A percentile compares a stretch with the other conserved stretches of the same genome.
Evolutionary conservation across 2,113 vertebrate genomes (phyloP).

Genomic region (Polyodon spathula): DNA sequence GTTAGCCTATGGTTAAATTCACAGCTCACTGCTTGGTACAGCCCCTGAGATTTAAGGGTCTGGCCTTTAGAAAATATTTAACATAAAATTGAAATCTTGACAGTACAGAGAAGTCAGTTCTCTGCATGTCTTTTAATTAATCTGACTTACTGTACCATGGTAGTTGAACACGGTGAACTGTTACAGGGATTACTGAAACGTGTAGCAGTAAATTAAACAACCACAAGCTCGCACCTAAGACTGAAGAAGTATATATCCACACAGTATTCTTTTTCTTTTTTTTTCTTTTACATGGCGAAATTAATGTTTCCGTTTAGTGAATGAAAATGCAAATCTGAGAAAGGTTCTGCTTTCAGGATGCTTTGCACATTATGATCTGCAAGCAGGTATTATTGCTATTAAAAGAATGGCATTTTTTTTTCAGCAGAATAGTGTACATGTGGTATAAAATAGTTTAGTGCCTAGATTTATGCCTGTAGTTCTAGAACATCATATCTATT

Average conservation of each 20-base stretch:
- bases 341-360: conserved; percentile 8
- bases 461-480: neutral
- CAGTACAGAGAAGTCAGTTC: conserved; percentile 69
- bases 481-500: conserved; percentile 9
- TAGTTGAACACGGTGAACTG: conserved; percentile 59
- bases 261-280: conserved; percentile 10
- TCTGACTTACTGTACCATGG: conserved; percentile 62
- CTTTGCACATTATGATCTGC: conserved; percentile 18
- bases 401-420: conserved; percentile 6
- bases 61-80: conserved; percentile 90
- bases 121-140: conserved; percentile 76
- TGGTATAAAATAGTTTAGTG: conserved; percentile 7
- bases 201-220: conserved; percentile 62
- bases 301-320: conserved; percentile 18
- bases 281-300: neutral
- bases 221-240: conserved; percentile 40
- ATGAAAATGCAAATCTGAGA: conserved; percentile 29
- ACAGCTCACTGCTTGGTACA: conserved; percentile 74
- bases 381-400: conserved; percentile 18
- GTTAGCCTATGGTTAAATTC: conserved; percentile 85
- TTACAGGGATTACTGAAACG: conserved; percentile 54
- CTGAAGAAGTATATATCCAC: conserved; percentile 19
- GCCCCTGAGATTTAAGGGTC: conserved; percentile 82
- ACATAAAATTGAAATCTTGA: conserved; percentile 86
- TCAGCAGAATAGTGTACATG: neutral